Base-by-base conservation (phyloP, 2,113 vertebrate species). In the Chunga burmeisteri region DNA sequence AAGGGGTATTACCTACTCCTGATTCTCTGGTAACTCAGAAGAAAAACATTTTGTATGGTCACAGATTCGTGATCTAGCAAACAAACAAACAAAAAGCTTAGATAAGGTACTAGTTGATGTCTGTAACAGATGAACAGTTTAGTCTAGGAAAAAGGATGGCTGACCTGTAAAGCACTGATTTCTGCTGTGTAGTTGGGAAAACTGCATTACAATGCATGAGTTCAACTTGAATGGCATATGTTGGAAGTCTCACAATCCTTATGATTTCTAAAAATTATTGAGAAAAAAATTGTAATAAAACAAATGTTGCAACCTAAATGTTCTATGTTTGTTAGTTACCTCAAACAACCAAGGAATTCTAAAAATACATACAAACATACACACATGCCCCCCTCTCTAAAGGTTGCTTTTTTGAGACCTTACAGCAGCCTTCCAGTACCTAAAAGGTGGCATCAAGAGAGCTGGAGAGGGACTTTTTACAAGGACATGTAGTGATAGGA, bases 321-420 rank as follows among this genome's bases (percentile, higher is more conserved):
- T 53, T 73, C 16, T 86, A 7, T 55, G 13, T 16, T 49, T 81
- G 18, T 47, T 81, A 74, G 21, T 50, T 40, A 65, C 26, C 19
- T 87, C n/a, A 85, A 91, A 36, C 8, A 56, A 63, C 1, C 10
- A 81, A 68, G 7, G 11, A 81, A 42, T 75, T 59, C 46, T 63
- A 81, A 78, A 95, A 62, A 25, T 5, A 32, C 7, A 34, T 29
- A 44, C 4, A 86, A 34, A 73, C 7, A 13, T 10, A 49, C 12
- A 49, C 3, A 53, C 5, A 49, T 13, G 11, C 8, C 9, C 1
- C 1, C 1, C 3, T 2, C 11, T 22, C 18, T 17, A 55, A 32
- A 65, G 25, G 8, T 6, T 36, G 3, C 1, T 58, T 71, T 75
- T 79, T 74, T 61, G 12, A 73, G 49, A 70, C 6, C 4, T 70